Conservation (phyloP, 2,888 invertebrate species). For the Eilema griseolum region DNA sequence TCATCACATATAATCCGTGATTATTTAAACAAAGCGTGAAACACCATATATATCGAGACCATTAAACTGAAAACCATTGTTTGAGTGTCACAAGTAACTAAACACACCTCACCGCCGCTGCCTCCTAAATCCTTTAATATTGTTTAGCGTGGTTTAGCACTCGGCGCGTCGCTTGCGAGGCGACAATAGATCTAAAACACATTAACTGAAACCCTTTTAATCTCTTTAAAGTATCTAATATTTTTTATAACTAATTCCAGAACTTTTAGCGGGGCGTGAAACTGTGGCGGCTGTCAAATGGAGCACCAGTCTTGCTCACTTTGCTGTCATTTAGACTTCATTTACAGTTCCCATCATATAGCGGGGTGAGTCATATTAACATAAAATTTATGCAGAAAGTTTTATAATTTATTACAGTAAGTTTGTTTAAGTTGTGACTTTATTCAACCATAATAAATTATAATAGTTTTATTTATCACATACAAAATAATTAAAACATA, state of each 20-base stretch:
- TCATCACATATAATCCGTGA: too few species aligned
- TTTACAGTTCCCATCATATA: not conserved
- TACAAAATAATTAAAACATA: too few species aligned
- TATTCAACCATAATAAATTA: too few species aligned
- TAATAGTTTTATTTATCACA: too few species aligned
- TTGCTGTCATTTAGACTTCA: not conserved
- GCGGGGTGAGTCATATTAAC: not conserved
- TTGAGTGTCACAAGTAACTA: not conserved
- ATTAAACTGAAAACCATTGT: too few species aligned
- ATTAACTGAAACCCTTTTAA: not conserved
- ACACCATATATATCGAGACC: too few species aligned
- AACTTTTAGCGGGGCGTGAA: not conserved
- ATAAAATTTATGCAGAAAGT: too few species aligned
- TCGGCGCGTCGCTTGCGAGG: not conserved
- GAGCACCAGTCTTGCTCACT: not conserved
- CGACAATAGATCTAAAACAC: not conserved
- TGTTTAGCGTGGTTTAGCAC: not conserved
- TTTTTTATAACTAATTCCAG: not conserved
- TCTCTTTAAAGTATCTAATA: constrained; percentile 16
- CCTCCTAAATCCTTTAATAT: not conserved
- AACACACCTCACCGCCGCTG: not conserved
- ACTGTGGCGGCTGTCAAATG: not conserved
- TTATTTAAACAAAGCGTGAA: too few species aligned
- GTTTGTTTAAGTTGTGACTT: too few species aligned
- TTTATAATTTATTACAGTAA: too few species aligned